Evolutionary conservation across 2,797 vertebrate genomes (phyloP).

Genomic region (Sebastiscus albofasciatus): DNA sequence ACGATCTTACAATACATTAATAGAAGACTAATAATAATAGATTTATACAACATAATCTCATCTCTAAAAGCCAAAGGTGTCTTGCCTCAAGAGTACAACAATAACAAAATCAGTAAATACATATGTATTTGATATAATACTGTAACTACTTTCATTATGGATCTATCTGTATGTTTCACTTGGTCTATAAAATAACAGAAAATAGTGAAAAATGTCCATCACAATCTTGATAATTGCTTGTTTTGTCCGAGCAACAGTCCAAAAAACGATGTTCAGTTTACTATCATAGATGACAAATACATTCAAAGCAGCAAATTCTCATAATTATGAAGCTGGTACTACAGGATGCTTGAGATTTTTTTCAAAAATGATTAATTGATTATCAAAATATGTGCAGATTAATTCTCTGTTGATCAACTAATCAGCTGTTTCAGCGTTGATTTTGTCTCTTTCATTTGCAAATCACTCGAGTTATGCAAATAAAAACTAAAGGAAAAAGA

Average conservation of each 20-base stretch:
- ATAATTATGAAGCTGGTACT: not conserved
- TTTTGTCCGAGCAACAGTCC: not conserved
- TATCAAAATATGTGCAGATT: not conserved
- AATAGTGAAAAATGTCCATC: not conserved
- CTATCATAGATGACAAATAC: not conserved
- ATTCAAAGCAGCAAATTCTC: slow-evolving; percentile 4
- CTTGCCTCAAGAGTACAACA: slow-evolving; percentile 3
- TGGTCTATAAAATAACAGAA: not conserved
- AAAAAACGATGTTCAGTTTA: not conserved
- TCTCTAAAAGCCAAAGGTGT: slow-evolving; percentile 6
- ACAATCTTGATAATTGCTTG: not conserved
- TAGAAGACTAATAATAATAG: slow-evolving; percentile 13
- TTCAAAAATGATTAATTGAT: not conserved
- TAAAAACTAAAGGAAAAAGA: slow-evolving; percentile 10
- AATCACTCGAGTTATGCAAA: not conserved
- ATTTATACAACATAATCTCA: not conserved
- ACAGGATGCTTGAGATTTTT: not conserved
- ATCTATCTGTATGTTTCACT: not conserved
- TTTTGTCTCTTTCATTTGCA: not conserved
- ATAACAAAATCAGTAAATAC: not conserved
- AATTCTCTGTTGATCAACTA: not conserved
- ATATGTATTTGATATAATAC: not conserved
- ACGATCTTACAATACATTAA: slow-evolving; percentile 34
- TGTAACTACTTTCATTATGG: not conserved
- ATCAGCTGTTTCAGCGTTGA: not conserved